These are phyloP conservation scores for Microctenopoma steveboyesi DNA, from an alignment of 2,797 vertebrate species.

Conservation along the genomic window DNA sequence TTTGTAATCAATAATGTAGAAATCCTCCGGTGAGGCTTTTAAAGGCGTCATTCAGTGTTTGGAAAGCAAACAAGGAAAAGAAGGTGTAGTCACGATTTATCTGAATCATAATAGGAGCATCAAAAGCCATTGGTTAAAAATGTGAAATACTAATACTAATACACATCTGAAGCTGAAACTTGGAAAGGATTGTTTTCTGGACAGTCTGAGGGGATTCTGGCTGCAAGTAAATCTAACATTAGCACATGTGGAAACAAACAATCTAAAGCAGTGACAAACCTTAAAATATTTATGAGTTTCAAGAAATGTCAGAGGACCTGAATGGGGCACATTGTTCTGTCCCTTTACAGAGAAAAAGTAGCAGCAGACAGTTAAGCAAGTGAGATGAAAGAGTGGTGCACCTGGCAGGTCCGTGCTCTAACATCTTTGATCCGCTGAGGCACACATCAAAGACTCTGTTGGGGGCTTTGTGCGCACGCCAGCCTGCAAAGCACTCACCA, in stretches of 20 bases:
- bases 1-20: slow-evolving; percentile 74
- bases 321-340: slow-evolving; percentile 61
- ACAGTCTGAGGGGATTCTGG: too few relatives aligned
- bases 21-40: slow-evolving; percentile 62
- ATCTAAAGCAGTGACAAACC: slow-evolving; percentile 24
- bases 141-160: not conserved
- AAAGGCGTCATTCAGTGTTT: slow-evolving; percentile 46
- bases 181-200: not conserved
- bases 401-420: slow-evolving; percentile 66
- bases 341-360: slow-evolving; percentile 51
- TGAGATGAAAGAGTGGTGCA: slow-evolving; percentile 74
- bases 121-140: slow-evolving; percentile 27
- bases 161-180: not conserved
- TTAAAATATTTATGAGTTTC: slow-evolving; percentile 59
- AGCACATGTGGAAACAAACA: slow-evolving; percentile 21
- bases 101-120: slow-evolving; percentile 32
- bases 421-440: slow-evolving; percentile 78
- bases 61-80: slow-evolving; percentile 48
- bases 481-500: slow-evolving; percentile 54
- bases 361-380: slow-evolving; percentile 63
- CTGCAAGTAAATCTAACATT: slow-evolving; percentile 27
- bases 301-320: slow-evolving; percentile 17
- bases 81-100: slow-evolving; percentile 26
- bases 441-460: slow-evolving; percentile 75
- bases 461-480: slow-evolving; percentile 67